Conservation (phyloP, 2,113 vertebrate species). For the Irena cyanogastra region DNA sequence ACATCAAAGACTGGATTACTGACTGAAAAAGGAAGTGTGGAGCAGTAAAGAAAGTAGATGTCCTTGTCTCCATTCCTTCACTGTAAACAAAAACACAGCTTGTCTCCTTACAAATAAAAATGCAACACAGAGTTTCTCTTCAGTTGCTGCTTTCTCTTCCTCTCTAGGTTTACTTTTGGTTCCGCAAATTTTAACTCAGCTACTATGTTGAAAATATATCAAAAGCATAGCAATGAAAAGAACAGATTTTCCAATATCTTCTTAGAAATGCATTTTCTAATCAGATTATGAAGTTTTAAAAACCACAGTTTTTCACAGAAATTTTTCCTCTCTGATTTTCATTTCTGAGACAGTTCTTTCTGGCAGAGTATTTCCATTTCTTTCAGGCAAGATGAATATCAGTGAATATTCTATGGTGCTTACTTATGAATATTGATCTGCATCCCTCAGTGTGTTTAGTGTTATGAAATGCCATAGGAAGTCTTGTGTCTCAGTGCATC, state of each 20-base stretch:
- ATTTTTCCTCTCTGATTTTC: neutral
- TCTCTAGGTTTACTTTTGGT: neutral
- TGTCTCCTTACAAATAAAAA: neutral
- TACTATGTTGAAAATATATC: neutral
- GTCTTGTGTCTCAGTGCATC: neutral
- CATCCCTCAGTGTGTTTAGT: neutral
- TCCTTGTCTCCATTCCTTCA: neutral
- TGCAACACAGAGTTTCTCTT: neutral
- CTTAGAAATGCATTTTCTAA: neutral
- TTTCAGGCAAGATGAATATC: neutral
- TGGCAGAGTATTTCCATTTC: neutral
- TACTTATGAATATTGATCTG: neutral
- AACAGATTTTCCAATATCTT: neutral
- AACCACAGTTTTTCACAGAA: neutral
- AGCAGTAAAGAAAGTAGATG: neutral
- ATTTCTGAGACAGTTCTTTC: neutral
- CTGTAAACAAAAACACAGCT: neutral
- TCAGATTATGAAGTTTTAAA: neutral
- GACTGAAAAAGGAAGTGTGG: neutral
- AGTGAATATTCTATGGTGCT: neutral
- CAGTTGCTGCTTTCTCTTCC: neutral
- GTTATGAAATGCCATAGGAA: neutral
- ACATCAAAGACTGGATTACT: neutral
- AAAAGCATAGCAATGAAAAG: neutral
- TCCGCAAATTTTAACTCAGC: neutral